Conservation (phyloP, 2,797 vertebrate species). For the Sardinella longiceps region DNA sequence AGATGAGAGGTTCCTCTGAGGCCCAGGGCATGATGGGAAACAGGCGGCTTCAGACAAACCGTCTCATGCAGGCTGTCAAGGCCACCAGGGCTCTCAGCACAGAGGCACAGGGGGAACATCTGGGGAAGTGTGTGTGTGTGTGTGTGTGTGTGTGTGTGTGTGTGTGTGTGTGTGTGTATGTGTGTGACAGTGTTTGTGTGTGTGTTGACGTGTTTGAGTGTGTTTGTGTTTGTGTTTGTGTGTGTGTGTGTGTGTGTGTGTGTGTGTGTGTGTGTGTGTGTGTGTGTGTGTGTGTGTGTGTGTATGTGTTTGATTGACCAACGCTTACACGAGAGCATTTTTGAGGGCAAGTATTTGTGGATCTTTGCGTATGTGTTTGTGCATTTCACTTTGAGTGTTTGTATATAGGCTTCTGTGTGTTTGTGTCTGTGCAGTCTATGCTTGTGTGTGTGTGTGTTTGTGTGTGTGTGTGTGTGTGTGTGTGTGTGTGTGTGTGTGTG, state of each 20-base stretch:
- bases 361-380: neutral
- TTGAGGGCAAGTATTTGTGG: neutral
- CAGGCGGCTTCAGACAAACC: conserved; percentile 70
- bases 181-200: too few relatives aligned
- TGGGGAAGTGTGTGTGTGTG: conserved; percentile 52
- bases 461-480: neutral
- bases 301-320: neutral
- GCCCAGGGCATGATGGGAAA: conserved; percentile 67
- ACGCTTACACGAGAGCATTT: neutral
- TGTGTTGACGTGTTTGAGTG: too few relatives aligned
- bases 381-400: neutral
- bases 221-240: neutral
- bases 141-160: neutral
- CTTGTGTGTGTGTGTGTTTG: neutral
- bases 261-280: neutral
- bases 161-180: neutral
- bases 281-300: neutral
- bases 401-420: neutral
- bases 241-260: neutral
- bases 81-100: conserved; percentile 53
- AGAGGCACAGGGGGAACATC: conserved; percentile 61
- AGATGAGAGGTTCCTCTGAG: conserved; percentile 62
- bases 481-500: neutral
- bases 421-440: neutral
- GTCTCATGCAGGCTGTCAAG: conserved; percentile 68